Evolutionary conservation across 2,113 vertebrate genomes (phyloP).

Genomic region (Lophius piscatorius): DNA sequence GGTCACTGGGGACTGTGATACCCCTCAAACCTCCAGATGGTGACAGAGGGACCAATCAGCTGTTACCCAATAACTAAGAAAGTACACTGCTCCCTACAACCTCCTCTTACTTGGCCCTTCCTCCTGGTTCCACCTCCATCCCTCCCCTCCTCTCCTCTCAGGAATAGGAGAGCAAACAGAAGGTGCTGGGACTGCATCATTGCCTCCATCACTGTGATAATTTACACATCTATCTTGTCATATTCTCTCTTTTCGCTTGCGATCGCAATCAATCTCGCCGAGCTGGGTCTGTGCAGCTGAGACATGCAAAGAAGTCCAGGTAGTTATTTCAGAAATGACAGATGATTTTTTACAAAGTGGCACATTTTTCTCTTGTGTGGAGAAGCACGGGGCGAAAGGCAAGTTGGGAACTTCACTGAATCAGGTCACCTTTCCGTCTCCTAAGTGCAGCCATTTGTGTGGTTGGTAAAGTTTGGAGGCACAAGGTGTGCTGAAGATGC

Average conservation of each 20-base stretch:
- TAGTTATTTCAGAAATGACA: slow-evolving; percentile 64
- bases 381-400: slow-evolving; percentile 18
- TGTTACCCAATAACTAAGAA: slow-evolving; percentile 85
- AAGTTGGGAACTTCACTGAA: slow-evolving; percentile 37
- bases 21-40: slow-evolving; percentile 87
- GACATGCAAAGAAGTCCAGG: slow-evolving; percentile 72
- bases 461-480: not conserved
- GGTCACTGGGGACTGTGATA: slow-evolving; percentile 80
- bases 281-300: slow-evolving; percentile 84
- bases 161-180: slow-evolving; percentile 90
- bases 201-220: slow-evolving; percentile 99
- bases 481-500: slow-evolving; percentile 30
- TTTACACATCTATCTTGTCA: slow-evolving; percentile 99
- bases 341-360: slow-evolving; percentile 20
- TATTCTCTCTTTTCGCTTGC: slow-evolving; percentile 91
- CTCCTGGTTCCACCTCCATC: slow-evolving; percentile 57
- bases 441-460: slow-evolving; percentile 18
- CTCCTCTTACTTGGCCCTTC: slow-evolving; percentile 30
- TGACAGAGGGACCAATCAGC: slow-evolving; percentile 87
- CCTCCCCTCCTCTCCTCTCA: slow-evolving; percentile 66
- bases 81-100: slow-evolving; percentile 73
- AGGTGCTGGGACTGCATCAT: slow-evolving; percentile 99
- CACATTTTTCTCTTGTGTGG: slow-evolving; percentile 45
- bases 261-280: slow-evolving; percentile 95
- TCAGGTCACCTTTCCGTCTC: slow-evolving; percentile 49